phyloP scores from a whole-genome alignment of 2,113 vertebrate species.

The Perca schrenkii region DNA sequence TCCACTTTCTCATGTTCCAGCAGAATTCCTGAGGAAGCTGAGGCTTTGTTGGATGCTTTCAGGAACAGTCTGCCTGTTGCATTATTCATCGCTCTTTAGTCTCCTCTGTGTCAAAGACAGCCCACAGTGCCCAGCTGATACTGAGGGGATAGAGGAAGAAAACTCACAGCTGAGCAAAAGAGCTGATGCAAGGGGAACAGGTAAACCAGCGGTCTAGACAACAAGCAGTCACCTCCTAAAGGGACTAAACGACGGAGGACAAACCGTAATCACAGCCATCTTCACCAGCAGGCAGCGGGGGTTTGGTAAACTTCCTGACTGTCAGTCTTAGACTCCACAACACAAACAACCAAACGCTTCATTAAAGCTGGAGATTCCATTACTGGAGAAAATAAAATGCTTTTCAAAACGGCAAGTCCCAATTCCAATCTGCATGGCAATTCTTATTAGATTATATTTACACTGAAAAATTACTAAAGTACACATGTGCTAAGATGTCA shows the following conservation, averaged over 20 bases:
- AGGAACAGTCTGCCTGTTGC: conserved; percentile 78
- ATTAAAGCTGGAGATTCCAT: neutral
- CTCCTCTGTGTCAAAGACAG: conserved; percentile 68
- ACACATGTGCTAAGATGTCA: neutral
- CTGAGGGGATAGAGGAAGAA: conserved; percentile 39
- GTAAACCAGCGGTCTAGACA: conserved; percentile 26
- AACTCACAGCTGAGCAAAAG: conserved; percentile 41
- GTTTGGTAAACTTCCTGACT: neutral
- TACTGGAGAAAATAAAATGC: neutral
- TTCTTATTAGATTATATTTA: neutral
- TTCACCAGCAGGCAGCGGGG: conserved; percentile 30
- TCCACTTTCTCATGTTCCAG: conserved; percentile 69
- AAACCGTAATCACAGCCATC: neutral
- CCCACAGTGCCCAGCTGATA: conserved; percentile 66
- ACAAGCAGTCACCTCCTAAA: conserved; percentile 35
- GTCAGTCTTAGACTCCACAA: neutral
- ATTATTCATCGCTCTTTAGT: conserved; percentile 79
- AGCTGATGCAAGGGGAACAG: conserved; percentile 49
- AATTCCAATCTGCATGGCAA: neutral
- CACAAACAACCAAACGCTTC: conserved; percentile 3
- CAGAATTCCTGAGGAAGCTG: conserved; percentile 73
- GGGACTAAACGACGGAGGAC: conserved; percentile 40
- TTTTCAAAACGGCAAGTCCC: neutral
- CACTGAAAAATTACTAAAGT: neutral
- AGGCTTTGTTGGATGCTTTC: conserved; percentile 75